Conservation (phyloP, 2,888 invertebrate genomes). For the Callyntrura guangdongensis region DNA sequence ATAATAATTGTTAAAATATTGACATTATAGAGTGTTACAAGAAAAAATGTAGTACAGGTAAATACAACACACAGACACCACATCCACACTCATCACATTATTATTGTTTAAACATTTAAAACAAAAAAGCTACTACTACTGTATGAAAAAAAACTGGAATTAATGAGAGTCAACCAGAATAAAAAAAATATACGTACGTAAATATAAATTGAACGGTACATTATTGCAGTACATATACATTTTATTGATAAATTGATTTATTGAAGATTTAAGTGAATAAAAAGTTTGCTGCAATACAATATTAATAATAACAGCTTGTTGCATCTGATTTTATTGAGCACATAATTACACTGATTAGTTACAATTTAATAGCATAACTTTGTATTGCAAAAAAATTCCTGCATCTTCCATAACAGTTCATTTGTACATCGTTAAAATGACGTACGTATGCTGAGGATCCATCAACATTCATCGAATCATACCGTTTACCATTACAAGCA, state of each 20-base stretch:
- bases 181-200: conserved; percentile 45
- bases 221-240: conserved; percentile 28
- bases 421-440: no score
- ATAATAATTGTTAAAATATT: no score
- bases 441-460: no score
- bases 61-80: background rate
- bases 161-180: conserved; percentile 40
- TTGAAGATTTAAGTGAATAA: conserved; percentile 15
- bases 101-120: conserved; percentile 20
- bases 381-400: no score
- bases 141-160: conserved; percentile 36
- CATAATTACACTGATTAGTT: background rate
- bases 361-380: background rate
- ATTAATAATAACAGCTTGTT: background rate
- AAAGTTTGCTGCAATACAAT: background rate
- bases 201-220: background rate
- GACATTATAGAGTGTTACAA: conserved; percentile 32
- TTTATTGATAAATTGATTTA: background rate
- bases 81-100: background rate
- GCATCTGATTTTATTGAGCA: background rate
- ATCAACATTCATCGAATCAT: no score
- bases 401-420: no score
- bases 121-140: background rate
- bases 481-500: no score
- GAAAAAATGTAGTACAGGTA: conserved; percentile 30